A percentile compares a stretch with the other conserved stretches of the same genome.
These are phyloP conservation scores for Pseudobourletiella spinata DNA, from an alignment of 1,140 invertebrate species.

Conservation along the genomic window DNA sequence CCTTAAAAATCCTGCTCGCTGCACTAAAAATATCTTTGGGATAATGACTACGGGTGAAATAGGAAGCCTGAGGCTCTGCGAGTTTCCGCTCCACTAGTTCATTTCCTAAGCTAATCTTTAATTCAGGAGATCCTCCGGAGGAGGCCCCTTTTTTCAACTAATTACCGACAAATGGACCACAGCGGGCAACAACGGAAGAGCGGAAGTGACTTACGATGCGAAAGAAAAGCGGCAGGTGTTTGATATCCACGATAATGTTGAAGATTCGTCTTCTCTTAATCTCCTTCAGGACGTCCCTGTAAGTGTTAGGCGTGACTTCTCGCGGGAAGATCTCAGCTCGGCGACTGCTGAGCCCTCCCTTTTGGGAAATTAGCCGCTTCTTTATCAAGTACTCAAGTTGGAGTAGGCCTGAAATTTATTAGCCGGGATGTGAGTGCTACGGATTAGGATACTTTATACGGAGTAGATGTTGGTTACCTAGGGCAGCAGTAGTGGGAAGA, in stretches of 20 bases:
- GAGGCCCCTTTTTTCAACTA: too few relatives aligned
- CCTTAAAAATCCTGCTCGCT: too few relatives aligned
- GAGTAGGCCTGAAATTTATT: constrained; percentile 65
- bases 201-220: constrained; percentile 54
- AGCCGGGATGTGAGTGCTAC: neutral
- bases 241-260: constrained; percentile 74
- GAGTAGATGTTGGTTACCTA: too few relatives aligned
- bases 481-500: too few relatives aligned
- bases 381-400: constrained; percentile 75
- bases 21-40: too few relatives aligned
- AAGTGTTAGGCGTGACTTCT: constrained; percentile 60
- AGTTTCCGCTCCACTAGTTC: too few relatives aligned
- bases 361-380: constrained; percentile 53
- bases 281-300: constrained; percentile 66
- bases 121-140: too few relatives aligned
- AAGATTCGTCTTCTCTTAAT: constrained; percentile 71
- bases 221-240: constrained; percentile 64
- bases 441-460: neutral
- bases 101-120: too few relatives aligned
- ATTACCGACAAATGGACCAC: too few relatives aligned
- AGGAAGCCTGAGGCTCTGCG: too few relatives aligned
- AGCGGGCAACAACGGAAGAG: too few relatives aligned
- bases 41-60: too few relatives aligned
- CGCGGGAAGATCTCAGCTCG: constrained; percentile 68
- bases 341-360: constrained; percentile 38